A percentile compares a stretch with the other conserved stretches of the same genome.
Conservation (phyloP, 2,888 invertebrate genomes). For the Harpalus rubripes region DNA sequence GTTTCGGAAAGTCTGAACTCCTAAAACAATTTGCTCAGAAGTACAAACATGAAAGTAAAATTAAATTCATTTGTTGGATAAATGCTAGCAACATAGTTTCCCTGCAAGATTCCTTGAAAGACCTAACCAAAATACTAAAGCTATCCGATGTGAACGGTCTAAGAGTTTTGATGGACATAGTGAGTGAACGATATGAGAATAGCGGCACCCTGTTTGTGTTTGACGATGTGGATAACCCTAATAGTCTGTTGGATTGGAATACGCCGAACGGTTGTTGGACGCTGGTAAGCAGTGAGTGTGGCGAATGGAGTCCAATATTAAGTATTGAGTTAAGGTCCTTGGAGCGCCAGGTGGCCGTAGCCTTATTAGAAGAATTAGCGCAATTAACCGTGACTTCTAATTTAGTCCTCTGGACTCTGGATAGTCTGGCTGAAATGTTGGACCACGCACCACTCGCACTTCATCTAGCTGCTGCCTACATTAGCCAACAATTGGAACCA, state of each 20-base stretch:
- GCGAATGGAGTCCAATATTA: neutral
- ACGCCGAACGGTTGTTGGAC: neutral
- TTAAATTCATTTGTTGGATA: too few relatives aligned
- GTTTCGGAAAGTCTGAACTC: too few relatives aligned
- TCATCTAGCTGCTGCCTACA: neutral
- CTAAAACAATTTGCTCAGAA: too few relatives aligned
- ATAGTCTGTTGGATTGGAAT: neutral
- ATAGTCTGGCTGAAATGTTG: neutral
- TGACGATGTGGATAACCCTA: neutral
- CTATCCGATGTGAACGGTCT: too few relatives aligned
- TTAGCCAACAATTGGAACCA: neutral
- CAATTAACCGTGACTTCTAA: neutral
- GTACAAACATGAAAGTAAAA: too few relatives aligned
- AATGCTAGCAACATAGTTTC: too few relatives aligned
- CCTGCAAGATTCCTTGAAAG: too few relatives aligned
- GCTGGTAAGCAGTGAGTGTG: neutral
- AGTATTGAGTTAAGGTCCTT: neutral
- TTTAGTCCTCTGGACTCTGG: neutral
- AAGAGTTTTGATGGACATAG: too few relatives aligned
- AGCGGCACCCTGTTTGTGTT: neutral
- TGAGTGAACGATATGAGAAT: too few relatives aligned
- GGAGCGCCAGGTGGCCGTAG: neutral
- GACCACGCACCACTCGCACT: neutral
- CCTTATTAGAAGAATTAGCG: neutral
- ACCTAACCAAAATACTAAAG: too few relatives aligned